Evolutionary conservation across 2,113 vertebrate genomes (phyloP).

Genomic region (Rhabdornis inornatus): DNA sequence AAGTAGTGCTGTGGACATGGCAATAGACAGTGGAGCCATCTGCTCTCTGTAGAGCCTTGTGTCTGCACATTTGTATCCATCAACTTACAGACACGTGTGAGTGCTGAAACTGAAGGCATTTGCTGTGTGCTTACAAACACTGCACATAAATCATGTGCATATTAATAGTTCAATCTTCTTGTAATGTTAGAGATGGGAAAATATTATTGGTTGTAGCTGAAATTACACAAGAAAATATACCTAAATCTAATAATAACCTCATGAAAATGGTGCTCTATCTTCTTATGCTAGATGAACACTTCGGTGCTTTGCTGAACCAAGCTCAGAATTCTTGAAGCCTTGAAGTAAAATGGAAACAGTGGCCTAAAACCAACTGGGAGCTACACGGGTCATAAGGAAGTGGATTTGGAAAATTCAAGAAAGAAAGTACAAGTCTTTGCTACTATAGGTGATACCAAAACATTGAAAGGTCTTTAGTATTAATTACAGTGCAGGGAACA

Average conservation of each 20-base stretch:
- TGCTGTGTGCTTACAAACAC: not conserved
- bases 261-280: not conserved
- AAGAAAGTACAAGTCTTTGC: not conserved
- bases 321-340: not conserved
- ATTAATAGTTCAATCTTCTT: not conserved
- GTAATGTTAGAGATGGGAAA: not conserved
- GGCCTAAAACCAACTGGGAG: not conserved
- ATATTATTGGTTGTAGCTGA: not conserved
- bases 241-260: not conserved
- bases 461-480: not conserved
- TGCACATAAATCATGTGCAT: not conserved
- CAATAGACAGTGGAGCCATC: not conserved
- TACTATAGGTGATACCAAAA: not conserved
- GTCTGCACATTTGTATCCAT: not conserved
- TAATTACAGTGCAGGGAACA: not conserved
- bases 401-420: not conserved
- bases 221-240: not conserved
- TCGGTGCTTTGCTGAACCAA: not conserved
- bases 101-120: not conserved
- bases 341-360: not conserved
- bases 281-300: not conserved
- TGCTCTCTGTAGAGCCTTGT: not conserved
- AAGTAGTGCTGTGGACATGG: not conserved
- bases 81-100: accelerated
- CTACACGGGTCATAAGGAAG: accelerated